Conservation (phyloP, 1,140 invertebrate species). For the Temnothorax longispinosus region DNA sequence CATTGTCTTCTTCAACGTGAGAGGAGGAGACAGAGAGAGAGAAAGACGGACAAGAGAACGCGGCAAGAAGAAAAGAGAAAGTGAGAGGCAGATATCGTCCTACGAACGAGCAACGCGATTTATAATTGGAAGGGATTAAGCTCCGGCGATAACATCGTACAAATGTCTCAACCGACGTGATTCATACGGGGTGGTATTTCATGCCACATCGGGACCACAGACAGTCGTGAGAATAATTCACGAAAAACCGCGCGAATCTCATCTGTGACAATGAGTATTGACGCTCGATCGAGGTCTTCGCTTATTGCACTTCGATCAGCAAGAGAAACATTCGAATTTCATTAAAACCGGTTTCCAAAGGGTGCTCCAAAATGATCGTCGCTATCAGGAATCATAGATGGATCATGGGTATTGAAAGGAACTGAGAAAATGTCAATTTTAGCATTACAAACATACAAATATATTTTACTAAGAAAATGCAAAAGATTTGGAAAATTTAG, state of each 20-base stretch:
- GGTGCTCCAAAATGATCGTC: not conserved
- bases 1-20: constrained; percentile 33
- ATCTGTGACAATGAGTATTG: not conserved
- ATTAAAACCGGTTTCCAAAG: not conserved
- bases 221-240: constrained; percentile 44
- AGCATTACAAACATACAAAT: too few species aligned
- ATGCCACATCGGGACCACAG: constrained; percentile 36
- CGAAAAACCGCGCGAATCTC: constrained; percentile 49
- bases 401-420: not conserved
- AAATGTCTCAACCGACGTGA: constrained; percentile 58
- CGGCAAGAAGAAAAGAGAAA: not conserved
- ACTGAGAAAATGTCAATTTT: not conserved
- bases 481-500: too few species aligned
- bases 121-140: constrained; percentile 62
- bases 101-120: constrained; percentile 44
- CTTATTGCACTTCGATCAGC: not conserved
- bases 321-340: not conserved
- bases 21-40: not conserved
- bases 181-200: constrained; percentile 62
- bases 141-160: constrained; percentile 53
- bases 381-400: not conserved
- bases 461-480: too few species aligned
- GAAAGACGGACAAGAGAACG: not conserved
- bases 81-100: constrained; percentile 20
- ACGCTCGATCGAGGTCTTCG: not conserved